Conservation (phyloP, 92 coral and sea anemone species). For the Umimayanthus kanabou region DNA sequence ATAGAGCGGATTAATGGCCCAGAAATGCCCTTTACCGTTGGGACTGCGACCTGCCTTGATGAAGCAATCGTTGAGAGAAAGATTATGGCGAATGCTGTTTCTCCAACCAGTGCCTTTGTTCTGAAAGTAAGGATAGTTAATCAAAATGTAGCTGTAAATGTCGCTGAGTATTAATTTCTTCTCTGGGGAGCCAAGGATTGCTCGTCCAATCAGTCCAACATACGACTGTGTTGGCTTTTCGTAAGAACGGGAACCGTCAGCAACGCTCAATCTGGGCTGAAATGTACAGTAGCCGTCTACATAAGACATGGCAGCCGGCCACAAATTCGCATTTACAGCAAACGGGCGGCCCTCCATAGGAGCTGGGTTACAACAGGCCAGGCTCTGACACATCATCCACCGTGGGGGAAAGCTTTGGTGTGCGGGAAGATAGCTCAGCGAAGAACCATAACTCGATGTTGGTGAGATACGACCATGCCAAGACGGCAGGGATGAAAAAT, state of each 20-base stretch:
- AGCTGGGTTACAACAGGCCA: conserved; percentile 5
- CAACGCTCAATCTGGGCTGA: conserved; percentile 10
- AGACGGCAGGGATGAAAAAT: conserved; percentile 5
- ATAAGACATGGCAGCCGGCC: conserved; percentile 42
- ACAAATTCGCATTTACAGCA: neutral
- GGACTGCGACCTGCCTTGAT: conserved; percentile 96
- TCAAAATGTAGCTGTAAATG: conserved; percentile 84
- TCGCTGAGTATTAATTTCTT: conserved; percentile 92
- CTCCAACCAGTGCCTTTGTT: conserved; percentile 99
- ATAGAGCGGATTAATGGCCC: conserved; percentile 86
- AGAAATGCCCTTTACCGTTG: conserved; percentile 94
- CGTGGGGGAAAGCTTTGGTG: conserved; percentile 22
- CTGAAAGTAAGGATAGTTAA: conserved; percentile 90
- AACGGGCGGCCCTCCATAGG: conserved; percentile 12
- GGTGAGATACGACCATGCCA: conserved; percentile 4
- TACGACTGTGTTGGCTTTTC: conserved; percentile 93
- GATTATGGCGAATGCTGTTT: conserved; percentile 93
- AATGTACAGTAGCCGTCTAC: conserved; percentile 10
- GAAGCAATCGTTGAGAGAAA: conserved; percentile 93
- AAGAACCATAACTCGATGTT: conserved; percentile 16
- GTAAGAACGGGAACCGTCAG: conserved; percentile 47
- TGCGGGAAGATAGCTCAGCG: conserved; percentile 23
- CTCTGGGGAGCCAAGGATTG: conserved; percentile 93
- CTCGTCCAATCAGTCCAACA: conserved; percentile 91
- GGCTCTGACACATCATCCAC: conserved; percentile 25